A percentile compares a stretch with the other conserved stretches of the same genome.
These are phyloP conservation scores for Drosophila cardini DNA, from an alignment of 1,140 invertebrate species.

Conservation along the genomic window DNA sequence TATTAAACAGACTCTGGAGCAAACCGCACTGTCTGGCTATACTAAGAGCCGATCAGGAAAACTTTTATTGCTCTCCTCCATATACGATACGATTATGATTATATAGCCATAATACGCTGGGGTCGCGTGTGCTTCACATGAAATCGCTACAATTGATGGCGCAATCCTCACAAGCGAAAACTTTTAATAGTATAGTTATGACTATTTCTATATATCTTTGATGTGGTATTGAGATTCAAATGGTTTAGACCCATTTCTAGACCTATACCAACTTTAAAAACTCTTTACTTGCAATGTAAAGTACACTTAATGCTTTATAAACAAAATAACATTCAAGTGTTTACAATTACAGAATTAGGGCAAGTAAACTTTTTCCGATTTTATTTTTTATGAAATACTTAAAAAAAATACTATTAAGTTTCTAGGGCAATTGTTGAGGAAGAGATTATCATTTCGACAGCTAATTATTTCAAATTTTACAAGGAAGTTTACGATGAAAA, in stretches of 20 bases:
- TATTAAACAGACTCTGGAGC: slow-evolving; percentile 26
- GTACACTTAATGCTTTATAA: slow-evolving; percentile 2
- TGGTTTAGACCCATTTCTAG: background rate
- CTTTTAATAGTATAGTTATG: background rate
- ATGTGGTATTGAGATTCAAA: slow-evolving; percentile 7
- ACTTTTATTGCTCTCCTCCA: slow-evolving; percentile 3
- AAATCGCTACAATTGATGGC: slow-evolving; percentile 35
- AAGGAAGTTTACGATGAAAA: background rate
- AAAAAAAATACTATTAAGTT: background rate
- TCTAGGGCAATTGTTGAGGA: slow-evolving; percentile 16
- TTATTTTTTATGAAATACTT: slow-evolving; percentile 17
- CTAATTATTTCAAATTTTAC: slow-evolving; percentile 9
- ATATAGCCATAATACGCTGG: slow-evolving; percentile 1
- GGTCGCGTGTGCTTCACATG: slow-evolving; percentile 20
- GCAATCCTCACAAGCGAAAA: slow-evolving; percentile 14
- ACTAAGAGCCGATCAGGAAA: slow-evolving; percentile 29
- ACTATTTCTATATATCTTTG: slow-evolving; percentile 15
- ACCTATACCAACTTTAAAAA: slow-evolving; percentile 7
- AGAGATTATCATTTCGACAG: slow-evolving; percentile 39
- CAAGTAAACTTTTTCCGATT: slow-evolving; percentile 51
- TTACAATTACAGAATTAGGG: slow-evolving; percentile 58
- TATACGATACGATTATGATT: slow-evolving; percentile 31
- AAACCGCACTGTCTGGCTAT: slow-evolving; percentile 38
- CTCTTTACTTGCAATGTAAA: background rate
- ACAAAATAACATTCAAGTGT: slow-evolving; percentile 32